Conservation (phyloP, 2,797 vertebrate genomes). For the Babyrousa celebensis region DNA sequence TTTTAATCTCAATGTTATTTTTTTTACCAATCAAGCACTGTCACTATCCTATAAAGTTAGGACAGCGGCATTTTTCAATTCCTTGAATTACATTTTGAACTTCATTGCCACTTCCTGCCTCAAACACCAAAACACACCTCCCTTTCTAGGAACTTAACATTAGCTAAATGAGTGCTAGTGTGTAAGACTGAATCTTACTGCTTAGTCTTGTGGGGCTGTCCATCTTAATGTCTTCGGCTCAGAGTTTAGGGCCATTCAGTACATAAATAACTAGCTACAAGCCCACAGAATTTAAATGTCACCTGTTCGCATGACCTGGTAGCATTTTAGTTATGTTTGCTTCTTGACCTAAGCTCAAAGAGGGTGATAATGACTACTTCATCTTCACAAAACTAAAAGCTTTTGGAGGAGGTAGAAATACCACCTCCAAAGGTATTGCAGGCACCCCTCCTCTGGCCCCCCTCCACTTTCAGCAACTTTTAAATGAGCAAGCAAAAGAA, state of each 20-base stretch:
- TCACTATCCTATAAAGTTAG: constrained; percentile 42
- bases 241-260: not conserved
- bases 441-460: no score
- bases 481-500: constrained; percentile 23
- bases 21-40: constrained; percentile 16
- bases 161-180: not conserved
- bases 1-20: constrained; percentile 71
- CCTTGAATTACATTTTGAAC: constrained; percentile 59
- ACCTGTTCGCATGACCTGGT: not conserved
- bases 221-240: not conserved
- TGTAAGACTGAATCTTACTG: not conserved
- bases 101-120: not conserved
- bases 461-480: not conserved
- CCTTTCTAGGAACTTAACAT: not conserved
- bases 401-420: not conserved
- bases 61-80: constrained; percentile 22
- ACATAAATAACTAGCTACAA: not conserved
- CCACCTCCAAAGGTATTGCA: not conserved
- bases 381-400: not conserved
- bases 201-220: not conserved
- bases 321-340: not conserved
- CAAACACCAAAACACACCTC: not conserved
- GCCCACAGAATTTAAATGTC: constrained; percentile 9
- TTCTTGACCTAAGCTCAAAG: not conserved
- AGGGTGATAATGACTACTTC: not conserved